A percentile compares a stretch with the other conserved stretches of the same genome.
These are phyloP conservation scores for Ochlodes sylvanus DNA, from an alignment of 2,888 invertebrate genomes.

Conservation along the genomic window DNA sequence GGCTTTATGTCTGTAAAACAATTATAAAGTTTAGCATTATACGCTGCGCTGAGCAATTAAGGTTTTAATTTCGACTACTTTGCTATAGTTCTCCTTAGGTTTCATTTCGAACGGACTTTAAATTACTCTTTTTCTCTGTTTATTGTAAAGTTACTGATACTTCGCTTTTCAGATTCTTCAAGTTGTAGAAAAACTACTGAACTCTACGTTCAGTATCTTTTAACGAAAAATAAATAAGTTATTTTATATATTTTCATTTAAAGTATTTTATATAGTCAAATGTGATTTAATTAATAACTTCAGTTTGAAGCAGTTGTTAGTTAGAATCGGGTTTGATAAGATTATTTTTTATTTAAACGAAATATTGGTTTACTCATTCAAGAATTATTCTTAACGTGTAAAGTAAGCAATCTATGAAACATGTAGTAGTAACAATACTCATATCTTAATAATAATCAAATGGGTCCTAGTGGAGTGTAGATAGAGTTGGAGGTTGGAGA, in stretches of 20 bases:
- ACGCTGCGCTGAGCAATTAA: not conserved
- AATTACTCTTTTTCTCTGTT: slow-evolving; percentile 5
- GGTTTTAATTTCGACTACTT: slow-evolving; percentile 2
- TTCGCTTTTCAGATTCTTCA: not conserved
- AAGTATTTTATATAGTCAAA: too few species aligned
- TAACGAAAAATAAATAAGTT: not conserved
- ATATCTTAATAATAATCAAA: too few species aligned
- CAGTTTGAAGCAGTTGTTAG: too few species aligned
- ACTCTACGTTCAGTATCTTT: not conserved
- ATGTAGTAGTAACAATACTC: too few species aligned
- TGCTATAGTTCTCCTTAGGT: not conserved
- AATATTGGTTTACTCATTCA: too few species aligned
- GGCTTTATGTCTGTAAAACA: not conserved
- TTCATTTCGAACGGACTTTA: not conserved
- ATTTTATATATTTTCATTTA: too few species aligned
- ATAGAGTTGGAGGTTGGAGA: too few species aligned
- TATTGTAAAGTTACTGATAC: slow-evolving; percentile 2
- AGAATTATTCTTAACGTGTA: too few species aligned
- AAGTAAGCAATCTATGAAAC: too few species aligned
- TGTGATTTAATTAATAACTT: too few species aligned
- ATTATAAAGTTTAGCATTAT: slow-evolving; percentile 5
- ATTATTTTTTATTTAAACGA: too few species aligned
- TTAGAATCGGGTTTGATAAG: not conserved
- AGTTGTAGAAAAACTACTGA: not conserved
- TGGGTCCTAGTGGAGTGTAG: too few species aligned